Percentiles rank a stretch among this genome's conserved stretches.
phyloP scores from a whole-genome alignment of 2,797 vertebrate genomes.

The Clarias fuscus region DNA sequence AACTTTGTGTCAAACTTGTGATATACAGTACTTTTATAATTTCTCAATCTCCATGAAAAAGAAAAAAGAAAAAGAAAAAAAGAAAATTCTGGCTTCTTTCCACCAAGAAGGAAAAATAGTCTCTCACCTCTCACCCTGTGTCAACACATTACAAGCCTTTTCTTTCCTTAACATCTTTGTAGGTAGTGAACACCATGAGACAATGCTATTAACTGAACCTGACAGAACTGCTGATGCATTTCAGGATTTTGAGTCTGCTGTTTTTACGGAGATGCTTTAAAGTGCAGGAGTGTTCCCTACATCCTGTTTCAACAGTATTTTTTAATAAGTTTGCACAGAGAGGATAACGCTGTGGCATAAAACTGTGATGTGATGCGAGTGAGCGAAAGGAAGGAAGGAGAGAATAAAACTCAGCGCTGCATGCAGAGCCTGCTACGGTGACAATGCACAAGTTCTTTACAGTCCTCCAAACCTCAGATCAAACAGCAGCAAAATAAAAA shows the following conservation, averaged over 20 bases:
- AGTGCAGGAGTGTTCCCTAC: not conserved
- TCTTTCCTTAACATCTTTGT: not conserved
- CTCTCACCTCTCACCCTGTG: not conserved
- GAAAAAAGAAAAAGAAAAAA: not conserved
- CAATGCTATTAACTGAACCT: not conserved
- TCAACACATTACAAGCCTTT: not conserved
- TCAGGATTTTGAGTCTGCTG: not conserved
- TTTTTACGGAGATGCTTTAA: not conserved
- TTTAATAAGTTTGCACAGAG: not conserved
- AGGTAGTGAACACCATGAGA: not conserved
- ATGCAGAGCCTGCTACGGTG: conserved; percentile 47
- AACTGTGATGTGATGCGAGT: not conserved
- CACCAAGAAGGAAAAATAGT: not conserved
- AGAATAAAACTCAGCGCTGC: not conserved
- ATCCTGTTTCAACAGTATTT: not conserved
- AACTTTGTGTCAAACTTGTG: not conserved
- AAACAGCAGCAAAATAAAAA: conserved; percentile 9
- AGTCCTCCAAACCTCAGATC: conserved; percentile 32
- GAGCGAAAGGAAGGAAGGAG: conserved; percentile 10
- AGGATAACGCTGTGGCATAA: not conserved
- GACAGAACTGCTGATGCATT: not conserved
- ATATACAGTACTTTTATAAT: not conserved
- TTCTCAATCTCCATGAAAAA: not conserved
- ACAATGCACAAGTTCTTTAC: conserved; percentile 48
- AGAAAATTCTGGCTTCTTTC: not conserved